These are phyloP conservation scores for Lethocerus indicus DNA, from an alignment of 1,140 invertebrate species.

Conservation along the genomic window DNA sequence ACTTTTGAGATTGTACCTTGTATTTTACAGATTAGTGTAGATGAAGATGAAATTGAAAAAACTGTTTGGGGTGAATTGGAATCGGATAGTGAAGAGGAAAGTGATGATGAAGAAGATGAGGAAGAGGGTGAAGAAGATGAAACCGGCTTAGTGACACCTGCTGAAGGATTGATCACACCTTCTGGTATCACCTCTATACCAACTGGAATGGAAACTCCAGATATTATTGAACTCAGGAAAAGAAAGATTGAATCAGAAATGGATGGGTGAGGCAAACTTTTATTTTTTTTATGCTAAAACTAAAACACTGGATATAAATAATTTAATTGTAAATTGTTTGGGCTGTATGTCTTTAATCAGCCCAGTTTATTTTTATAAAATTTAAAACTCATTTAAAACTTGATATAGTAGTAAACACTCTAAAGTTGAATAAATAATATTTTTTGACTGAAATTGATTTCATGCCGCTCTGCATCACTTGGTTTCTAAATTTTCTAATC, in stretches of 20 bases:
- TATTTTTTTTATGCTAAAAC: not conserved
- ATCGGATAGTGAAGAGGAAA: slow-evolving; percentile 85
- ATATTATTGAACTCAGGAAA: slow-evolving; percentile 94
- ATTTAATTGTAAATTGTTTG: no score
- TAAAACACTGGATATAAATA: no score
- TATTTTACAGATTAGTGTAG: not conserved
- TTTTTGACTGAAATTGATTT: no score
- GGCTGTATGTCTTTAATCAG: no score
- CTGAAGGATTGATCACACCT: slow-evolving; percentile 84
- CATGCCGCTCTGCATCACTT: no score
- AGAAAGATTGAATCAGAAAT: slow-evolving; percentile 93
- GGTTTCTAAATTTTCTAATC: no score
- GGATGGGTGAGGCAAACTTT: slow-evolving; percentile 51
- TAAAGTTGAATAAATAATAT: no score
- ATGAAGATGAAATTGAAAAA: slow-evolving; percentile 79
- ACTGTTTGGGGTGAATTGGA: slow-evolving; percentile 95
- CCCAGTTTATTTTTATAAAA: no score
- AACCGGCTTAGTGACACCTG: slow-evolving; percentile 56
- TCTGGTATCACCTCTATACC: slow-evolving; percentile 90
- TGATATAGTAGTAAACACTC: no score
- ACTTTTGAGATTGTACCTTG: not conserved
- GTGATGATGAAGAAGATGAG: slow-evolving; percentile 67
- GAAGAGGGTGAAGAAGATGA: slow-evolving; percentile 53
- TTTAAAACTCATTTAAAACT: no score
- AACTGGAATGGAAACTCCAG: slow-evolving; percentile 91